Conservation (phyloP, 2,113 vertebrate genomes). For the Chionomys nivalis region DNA sequence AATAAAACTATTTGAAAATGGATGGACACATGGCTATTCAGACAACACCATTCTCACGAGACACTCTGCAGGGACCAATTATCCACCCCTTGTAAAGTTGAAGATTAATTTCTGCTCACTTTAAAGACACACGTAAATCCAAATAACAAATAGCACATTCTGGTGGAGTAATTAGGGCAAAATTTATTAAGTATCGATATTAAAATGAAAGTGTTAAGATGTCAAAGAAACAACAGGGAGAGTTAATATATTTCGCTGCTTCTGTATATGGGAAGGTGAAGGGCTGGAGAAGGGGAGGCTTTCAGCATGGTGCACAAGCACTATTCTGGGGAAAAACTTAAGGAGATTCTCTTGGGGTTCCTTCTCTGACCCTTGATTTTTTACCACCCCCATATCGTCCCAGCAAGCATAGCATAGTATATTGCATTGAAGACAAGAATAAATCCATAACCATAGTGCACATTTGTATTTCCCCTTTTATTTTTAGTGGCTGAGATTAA, state of each 20-base stretch:
- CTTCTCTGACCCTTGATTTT: neutral
- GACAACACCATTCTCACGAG: neutral
- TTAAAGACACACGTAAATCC: neutral
- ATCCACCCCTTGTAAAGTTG: neutral
- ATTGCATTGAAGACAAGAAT: neutral
- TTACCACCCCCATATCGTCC: fast-evolving
- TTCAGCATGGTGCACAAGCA: neutral
- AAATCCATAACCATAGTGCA: neutral
- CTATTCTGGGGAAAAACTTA: neutral
- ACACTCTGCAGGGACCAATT: neutral
- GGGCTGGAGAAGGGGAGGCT: neutral
- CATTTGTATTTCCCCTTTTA: neutral
- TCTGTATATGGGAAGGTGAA: neutral
- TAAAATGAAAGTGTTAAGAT: neutral
- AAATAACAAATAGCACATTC: neutral
- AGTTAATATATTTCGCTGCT: neutral
- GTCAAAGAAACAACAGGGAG: neutral
- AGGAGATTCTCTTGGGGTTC: neutral
- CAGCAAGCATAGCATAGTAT: neutral
- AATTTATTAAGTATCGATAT: neutral
- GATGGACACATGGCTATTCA: neutral
- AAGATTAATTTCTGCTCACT: neutral
- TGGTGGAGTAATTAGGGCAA: neutral
- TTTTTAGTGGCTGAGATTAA: neutral
- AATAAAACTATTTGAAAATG: neutral